These are phyloP conservation scores for Manis javanica DNA, from an alignment of 2,797 vertebrate species.

Conservation along the genomic window DNA sequence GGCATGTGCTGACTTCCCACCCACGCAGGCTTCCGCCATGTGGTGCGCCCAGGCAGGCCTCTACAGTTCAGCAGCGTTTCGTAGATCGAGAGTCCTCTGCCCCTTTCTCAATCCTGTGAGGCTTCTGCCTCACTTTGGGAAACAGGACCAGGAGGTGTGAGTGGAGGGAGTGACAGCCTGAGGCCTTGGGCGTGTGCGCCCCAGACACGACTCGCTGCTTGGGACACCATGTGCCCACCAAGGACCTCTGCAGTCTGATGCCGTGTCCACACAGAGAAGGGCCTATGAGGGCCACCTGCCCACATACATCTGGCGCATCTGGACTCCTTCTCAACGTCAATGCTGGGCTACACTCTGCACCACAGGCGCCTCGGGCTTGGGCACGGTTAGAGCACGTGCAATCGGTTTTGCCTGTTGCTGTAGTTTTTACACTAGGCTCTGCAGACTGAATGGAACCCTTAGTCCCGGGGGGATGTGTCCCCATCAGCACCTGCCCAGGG, in stretches of 20 bases:
- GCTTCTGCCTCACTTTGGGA: neutral
- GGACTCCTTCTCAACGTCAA: accelerated
- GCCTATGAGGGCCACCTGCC: accelerated
- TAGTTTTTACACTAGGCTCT: neutral
- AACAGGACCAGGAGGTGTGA: neutral
- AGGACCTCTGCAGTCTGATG: neutral
- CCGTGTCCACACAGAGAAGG: neutral
- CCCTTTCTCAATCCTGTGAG: neutral
- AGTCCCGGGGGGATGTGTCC: too few relatives aligned
- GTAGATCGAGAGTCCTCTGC: neutral
- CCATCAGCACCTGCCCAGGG: neutral
- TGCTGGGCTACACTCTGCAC: accelerated
- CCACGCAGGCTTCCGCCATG: accelerated
- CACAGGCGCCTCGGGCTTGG: accelerated
- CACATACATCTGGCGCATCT: neutral
- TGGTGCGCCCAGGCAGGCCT: neutral
- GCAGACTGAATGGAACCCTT: neutral
- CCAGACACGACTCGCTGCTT: neutral
- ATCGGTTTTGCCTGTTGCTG: neutral
- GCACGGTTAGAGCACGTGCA: accelerated
- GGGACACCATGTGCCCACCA: accelerated
- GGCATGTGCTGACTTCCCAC: too few relatives aligned
- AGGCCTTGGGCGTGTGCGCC: neutral
- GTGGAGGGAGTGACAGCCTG: neutral
- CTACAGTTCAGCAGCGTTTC: neutral